Percentiles rank a stretch among this genome's conserved stretches.
These are phyloP conservation scores for Ips typographus DNA, from an alignment of 1,140 invertebrate species.

Conservation along the genomic window DNA sequence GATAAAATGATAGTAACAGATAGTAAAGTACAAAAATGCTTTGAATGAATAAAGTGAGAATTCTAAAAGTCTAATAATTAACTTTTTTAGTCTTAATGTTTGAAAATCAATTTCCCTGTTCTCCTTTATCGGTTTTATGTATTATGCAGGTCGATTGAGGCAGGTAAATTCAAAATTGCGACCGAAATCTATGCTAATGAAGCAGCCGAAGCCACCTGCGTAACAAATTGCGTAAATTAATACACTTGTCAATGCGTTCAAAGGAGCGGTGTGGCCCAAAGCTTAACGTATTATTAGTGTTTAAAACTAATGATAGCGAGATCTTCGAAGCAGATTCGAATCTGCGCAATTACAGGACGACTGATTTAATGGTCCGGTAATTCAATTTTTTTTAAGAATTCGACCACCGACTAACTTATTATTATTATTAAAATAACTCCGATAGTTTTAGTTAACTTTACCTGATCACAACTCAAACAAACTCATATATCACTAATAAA, in stretches of 20 bases:
- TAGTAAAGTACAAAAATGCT: too few species aligned
- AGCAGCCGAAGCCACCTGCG: conserved; percentile 7
- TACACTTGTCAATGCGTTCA: conserved; percentile 20
- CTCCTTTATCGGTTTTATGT: too few species aligned
- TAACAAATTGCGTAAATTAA: conserved; percentile 21
- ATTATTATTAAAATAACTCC: too few species aligned
- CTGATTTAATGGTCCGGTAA: not conserved
- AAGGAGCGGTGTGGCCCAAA: conserved; percentile 18
- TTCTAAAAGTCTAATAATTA: too few species aligned
- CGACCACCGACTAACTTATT: not conserved
- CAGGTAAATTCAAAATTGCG: too few species aligned
- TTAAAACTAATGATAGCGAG: conserved; percentile 14
- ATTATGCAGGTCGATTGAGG: too few species aligned
- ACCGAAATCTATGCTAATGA: conserved; percentile 12
- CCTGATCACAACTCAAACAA: too few species aligned
- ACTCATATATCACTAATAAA: not conserved
- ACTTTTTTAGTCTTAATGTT: too few species aligned
- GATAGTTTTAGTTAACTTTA: too few species aligned
- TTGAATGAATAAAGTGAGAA: too few species aligned
- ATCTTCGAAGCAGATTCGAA: conserved; percentile 7
- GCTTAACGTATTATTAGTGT: conserved; percentile 18
- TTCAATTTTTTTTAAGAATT: not conserved
- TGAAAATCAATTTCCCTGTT: too few species aligned
- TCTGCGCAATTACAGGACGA: conserved; percentile 6
- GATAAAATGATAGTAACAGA: too few species aligned